phyloP scores from a whole-genome alignment of 2,113 vertebrate species.

The Calyptomena viridis region DNA sequence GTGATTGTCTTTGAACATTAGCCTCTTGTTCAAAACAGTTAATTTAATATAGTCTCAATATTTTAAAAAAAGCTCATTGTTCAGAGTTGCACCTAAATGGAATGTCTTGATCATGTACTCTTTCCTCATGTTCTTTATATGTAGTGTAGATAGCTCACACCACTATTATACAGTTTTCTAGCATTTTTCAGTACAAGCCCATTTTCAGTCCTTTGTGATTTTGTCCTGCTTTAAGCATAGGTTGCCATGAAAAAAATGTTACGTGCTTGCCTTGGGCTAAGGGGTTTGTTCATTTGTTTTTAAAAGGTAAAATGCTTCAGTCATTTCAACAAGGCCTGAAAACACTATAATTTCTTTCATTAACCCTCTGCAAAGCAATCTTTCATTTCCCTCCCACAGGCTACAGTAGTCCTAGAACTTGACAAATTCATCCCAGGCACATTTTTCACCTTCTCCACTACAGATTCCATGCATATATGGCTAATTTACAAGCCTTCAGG shows the following conservation, averaged over 20 bases:
- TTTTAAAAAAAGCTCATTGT: fast-evolving
- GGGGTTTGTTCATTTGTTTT: background rate
- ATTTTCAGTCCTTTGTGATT: background rate
- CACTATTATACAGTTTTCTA: background rate
- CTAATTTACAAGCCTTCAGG: background rate
- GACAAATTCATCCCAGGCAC: background rate
- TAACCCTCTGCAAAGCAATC: background rate
- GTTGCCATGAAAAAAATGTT: background rate
- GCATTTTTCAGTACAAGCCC: background rate
- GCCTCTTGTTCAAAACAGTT: background rate
- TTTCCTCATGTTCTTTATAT: background rate
- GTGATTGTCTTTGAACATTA: background rate
- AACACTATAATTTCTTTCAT: background rate
- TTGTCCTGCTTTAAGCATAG: background rate
- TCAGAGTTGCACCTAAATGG: background rate
- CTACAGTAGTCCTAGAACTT: background rate
- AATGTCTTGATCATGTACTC: background rate
- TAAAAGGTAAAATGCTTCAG: background rate
- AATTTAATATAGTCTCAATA: background rate
- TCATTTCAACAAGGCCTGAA: background rate
- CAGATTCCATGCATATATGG: background rate
- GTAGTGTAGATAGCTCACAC: background rate
- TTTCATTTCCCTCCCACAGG: background rate
- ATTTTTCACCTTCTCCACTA: background rate
- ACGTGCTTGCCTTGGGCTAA: background rate